These are phyloP conservation scores for Cnemophilus loriae DNA, from an alignment of 2,113 vertebrate genomes.

Conservation along the genomic window DNA sequence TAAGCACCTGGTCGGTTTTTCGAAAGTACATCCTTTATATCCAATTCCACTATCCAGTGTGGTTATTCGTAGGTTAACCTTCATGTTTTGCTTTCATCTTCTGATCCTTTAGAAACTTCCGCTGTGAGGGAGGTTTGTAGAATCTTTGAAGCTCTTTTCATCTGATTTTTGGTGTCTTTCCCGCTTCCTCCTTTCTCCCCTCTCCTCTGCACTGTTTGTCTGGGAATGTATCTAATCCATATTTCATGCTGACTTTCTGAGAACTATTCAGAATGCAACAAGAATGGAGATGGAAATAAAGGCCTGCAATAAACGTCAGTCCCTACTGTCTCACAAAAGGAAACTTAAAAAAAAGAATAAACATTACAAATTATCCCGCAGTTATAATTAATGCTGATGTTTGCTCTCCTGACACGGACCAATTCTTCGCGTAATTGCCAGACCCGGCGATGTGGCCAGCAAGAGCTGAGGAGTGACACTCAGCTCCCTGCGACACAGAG, in stretches of 20 bases:
- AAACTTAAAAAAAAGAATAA: neutral
- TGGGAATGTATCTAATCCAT: neutral
- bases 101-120: neutral
- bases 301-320: neutral
- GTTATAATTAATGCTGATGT: neutral
- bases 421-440: neutral
- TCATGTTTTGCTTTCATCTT: neutral
- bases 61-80: neutral
- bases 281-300: neutral
- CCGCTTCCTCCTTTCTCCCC: neutral
- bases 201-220: neutral
- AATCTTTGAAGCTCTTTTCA: neutral
- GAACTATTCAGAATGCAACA: neutral
- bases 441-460: neutral
- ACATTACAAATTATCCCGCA: neutral
- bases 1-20: rapidly evolving
- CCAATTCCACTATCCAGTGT: rapidly evolving
- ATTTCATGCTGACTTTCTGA: neutral
- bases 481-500: rapidly evolving
- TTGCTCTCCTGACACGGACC: neutral
- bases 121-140: neutral
- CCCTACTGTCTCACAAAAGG: neutral
- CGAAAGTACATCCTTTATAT: no score
- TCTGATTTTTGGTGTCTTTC: neutral
- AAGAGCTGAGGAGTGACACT: neutral